Percentiles rank a stretch among this genome's conserved stretches.
These are phyloP conservation scores for Toxotes chatareus DNA, from an alignment of 2,113 vertebrate genomes.

Conservation along the genomic window DNA sequence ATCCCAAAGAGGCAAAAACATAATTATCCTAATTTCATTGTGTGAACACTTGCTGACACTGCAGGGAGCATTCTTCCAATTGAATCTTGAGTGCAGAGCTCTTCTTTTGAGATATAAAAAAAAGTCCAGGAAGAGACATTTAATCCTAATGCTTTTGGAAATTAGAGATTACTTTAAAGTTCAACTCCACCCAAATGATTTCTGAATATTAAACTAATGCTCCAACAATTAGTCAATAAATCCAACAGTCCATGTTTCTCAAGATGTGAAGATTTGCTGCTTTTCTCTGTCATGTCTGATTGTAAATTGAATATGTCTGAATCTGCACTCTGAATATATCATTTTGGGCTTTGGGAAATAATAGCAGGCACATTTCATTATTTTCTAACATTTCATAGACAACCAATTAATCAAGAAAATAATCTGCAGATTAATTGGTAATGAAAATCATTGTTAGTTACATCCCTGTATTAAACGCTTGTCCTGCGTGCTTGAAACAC, in stretches of 20 bases:
- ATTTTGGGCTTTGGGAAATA: not conserved
- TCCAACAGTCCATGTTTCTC: not conserved
- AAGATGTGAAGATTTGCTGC: not conserved
- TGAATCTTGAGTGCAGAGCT: constrained; percentile 39
- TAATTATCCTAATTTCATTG: constrained; percentile 39
- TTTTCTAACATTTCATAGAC: too few species aligned
- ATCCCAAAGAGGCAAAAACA: constrained; percentile 36
- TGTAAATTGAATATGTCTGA: too few species aligned
- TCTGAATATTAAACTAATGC: constrained; percentile 9
- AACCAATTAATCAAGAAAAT: too few species aligned
- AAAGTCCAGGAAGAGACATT: constrained; percentile 28
- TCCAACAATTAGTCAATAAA: not conserved
- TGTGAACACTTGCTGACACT: constrained; percentile 45
- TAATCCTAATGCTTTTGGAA: constrained; percentile 21
- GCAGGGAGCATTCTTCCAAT: constrained; percentile 8
- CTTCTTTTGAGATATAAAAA: constrained; percentile 25
- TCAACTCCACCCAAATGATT: not conserved
- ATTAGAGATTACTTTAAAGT: constrained; percentile 9
- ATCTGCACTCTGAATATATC: not conserved
- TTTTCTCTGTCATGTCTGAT: too few species aligned
- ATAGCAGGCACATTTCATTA: too few species aligned
- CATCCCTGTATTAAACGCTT: too few species aligned
- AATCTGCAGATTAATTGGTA: too few species aligned
- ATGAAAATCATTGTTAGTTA: too few species aligned
- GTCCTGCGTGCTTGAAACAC: too few species aligned